phyloP scores from a whole-genome alignment of 2,113 vertebrate genomes.

The Indri indri region DNA sequence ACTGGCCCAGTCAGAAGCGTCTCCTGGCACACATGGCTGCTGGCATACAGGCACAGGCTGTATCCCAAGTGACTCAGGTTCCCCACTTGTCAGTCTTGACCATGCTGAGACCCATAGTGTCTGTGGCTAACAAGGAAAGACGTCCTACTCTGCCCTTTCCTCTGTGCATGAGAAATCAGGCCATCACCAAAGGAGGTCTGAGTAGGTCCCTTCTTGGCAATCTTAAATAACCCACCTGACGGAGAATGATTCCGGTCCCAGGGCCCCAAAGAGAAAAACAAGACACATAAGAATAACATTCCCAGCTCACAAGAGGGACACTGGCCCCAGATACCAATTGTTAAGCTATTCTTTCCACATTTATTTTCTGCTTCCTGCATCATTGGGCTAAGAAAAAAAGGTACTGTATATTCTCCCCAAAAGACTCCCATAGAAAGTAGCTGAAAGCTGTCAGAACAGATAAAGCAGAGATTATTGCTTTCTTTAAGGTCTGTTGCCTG shows the following conservation, averaged over 20 bases:
- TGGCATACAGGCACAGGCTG: not conserved
- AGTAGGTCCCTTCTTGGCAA: not conserved
- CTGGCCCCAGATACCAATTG: not conserved
- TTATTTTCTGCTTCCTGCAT: constrained; percentile 49
- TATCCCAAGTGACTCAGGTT: not conserved
- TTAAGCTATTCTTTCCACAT: not conserved
- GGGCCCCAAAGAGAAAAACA: not conserved
- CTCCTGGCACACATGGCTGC: not conserved
- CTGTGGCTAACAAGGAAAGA: not conserved
- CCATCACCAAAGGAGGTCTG: not conserved
- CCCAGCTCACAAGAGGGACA: not conserved
- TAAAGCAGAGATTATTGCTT: constrained; percentile 66
- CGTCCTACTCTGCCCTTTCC: not conserved
- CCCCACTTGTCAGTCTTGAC: not conserved
- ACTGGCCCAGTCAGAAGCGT: not conserved
- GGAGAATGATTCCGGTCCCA: not conserved
- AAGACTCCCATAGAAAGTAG: constrained; percentile 43
- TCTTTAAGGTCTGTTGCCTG: constrained; percentile 63
- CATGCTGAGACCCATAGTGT: not conserved
- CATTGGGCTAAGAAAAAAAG: not conserved
- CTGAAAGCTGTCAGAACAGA: constrained; percentile 60
- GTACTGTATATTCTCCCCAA: constrained; percentile 18
- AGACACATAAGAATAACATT: not conserved
- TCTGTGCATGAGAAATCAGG: not conserved
- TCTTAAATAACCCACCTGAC: not conserved